Conservation (phyloP, 2,113 vertebrate genomes). For the Garra rufa region DNA sequence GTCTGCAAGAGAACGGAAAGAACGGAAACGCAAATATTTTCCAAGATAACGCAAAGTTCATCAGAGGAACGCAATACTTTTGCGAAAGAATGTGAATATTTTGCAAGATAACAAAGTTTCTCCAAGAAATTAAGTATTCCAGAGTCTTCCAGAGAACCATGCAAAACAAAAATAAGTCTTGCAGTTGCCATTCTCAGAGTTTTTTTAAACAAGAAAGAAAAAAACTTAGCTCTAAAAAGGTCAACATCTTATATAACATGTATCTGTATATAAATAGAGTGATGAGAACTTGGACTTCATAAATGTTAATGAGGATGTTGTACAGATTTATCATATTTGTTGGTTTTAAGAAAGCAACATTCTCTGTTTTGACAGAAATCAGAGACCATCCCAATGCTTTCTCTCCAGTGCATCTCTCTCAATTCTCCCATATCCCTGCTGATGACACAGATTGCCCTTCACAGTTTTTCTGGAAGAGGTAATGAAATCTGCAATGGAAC, state of each 20-base stretch:
- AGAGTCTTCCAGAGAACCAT: neutral
- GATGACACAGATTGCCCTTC: conserved; percentile 29
- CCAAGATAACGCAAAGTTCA: too few relatives aligned
- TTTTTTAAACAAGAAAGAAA: neutral
- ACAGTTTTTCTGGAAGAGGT: conserved; percentile 24
- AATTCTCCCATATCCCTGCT: neutral
- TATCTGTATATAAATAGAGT: too few relatives aligned
- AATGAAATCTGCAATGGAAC: conserved; percentile 9
- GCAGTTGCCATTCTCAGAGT: neutral
- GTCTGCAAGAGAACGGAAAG: too few relatives aligned
- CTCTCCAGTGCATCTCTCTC: neutral
- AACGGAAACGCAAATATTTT: too few relatives aligned
- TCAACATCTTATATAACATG: neutral
- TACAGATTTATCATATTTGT: neutral
- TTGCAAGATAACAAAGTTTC: too few relatives aligned
- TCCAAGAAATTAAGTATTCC: too few relatives aligned
- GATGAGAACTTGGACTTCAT: too few relatives aligned
- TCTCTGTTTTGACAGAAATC: neutral
- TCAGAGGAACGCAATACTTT: too few relatives aligned
- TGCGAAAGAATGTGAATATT: too few relatives aligned
- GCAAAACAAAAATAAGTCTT: neutral
- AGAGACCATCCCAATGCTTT: neutral
- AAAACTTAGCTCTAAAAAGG: neutral
- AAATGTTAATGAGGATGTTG: neutral
- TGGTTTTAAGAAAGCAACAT: neutral